Percentiles rank a stretch among this genome's conserved stretches.
Conservation (phyloP, 1,140 invertebrate genomes). For the Caerostris darwini region DNA sequence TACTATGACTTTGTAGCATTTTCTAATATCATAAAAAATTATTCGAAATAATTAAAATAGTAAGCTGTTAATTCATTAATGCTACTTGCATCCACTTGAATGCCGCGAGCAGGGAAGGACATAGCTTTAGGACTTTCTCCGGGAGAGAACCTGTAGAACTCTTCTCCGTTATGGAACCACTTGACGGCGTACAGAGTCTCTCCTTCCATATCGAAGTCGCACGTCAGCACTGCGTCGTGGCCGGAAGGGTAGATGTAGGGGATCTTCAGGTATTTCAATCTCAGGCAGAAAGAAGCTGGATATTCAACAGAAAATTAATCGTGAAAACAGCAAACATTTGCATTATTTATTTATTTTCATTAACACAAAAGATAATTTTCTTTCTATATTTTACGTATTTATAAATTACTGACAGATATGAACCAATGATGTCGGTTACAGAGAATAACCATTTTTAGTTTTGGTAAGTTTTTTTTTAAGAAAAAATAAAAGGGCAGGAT, state of each 20-base stretch:
- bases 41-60: background rate
- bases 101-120: conserved; percentile 77
- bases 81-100: conserved; percentile 79
- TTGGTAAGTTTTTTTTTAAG: background rate
- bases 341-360: background rate
- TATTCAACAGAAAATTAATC: background rate
- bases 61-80: background rate
- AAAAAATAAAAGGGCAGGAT: background rate
- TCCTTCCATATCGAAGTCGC: conserved; percentile 88
- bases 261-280: conserved; percentile 86
- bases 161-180: conserved; percentile 89
- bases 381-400: background rate
- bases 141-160: conserved; percentile 79
- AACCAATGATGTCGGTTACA: background rate
- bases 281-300: conserved; percentile 46
- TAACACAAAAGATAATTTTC: background rate
- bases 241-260: conserved; percentile 87
- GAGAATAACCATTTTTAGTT: background rate
- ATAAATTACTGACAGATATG: too few species aligned
- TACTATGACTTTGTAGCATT: background rate
- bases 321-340: background rate
- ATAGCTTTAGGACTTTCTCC: conserved; percentile 72
- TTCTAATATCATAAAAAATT: background rate
- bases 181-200: conserved; percentile 87
- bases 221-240: conserved; percentile 86